These are phyloP conservation scores for Anagrus nilaparvatae DNA, from an alignment of 1,140 invertebrate species.

Conservation along the genomic window DNA sequence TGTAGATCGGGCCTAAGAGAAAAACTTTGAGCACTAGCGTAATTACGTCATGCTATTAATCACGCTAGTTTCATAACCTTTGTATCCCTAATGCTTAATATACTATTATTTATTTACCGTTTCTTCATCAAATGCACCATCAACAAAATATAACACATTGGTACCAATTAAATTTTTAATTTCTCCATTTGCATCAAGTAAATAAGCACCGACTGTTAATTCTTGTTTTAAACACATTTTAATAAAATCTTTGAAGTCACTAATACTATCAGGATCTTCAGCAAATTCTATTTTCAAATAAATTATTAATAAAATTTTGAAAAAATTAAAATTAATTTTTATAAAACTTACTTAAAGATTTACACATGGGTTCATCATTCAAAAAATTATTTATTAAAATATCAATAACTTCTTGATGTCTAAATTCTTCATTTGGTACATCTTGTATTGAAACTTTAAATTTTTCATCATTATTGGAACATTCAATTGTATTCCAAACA, in stretches of 20 bases:
- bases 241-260: slow-evolving; percentile 20
- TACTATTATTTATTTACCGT: too few relatives aligned
- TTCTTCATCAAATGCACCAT: too few relatives aligned
- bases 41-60: too few relatives aligned
- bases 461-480: slow-evolving; percentile 3
- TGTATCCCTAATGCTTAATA: too few relatives aligned
- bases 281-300: too few relatives aligned
- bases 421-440: slow-evolving; percentile 25
- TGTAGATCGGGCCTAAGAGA: too few relatives aligned
- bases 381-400: slow-evolving; percentile 28
- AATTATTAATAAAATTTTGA: too few relatives aligned
- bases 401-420: slow-evolving; percentile 26
- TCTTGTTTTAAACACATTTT: slow-evolving; percentile 21
- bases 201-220: slow-evolving; percentile 25
- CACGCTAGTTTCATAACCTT: too few relatives aligned
- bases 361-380: slow-evolving; percentile 26
- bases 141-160: slow-evolving; percentile 22
- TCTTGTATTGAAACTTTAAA: slow-evolving; percentile 17
- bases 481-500: slow-evolving; percentile 19
- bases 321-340: too few relatives aligned
- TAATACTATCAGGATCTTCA: slow-evolving; percentile 19
- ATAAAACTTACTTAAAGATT: slow-evolving; percentile 22
- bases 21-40: too few relatives aligned
- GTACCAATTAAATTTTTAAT: slow-evolving; percentile 27
- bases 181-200: slow-evolving; percentile 17